phyloP scores from a whole-genome alignment of 1,140 invertebrate genomes.

The Notospermus geniculatus region DNA sequence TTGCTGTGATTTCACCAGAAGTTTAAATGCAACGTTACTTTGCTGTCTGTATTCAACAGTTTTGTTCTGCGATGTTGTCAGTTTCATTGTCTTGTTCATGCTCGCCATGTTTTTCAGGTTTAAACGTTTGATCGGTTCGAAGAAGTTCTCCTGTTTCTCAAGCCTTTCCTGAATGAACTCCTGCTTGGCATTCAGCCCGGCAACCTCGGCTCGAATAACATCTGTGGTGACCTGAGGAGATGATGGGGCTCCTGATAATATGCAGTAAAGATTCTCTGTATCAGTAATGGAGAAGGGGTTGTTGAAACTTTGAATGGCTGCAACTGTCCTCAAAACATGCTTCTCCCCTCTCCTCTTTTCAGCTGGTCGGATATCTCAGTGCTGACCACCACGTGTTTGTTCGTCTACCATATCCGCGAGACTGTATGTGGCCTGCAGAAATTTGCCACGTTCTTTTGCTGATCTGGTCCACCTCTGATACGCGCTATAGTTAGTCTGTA shows the following conservation, averaged over 20 bases:
- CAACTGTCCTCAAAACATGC: constrained; percentile 11
- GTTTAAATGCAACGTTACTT: constrained; percentile 22
- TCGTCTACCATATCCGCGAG: not conserved
- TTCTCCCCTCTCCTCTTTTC: constrained; percentile 24
- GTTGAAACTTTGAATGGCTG: constrained; percentile 19
- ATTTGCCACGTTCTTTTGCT: not conserved
- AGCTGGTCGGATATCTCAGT: constrained; percentile 21
- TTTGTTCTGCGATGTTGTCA: constrained; percentile 21
- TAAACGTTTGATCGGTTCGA: constrained; percentile 25
- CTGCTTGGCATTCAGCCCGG: not conserved
- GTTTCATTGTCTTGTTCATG: constrained; percentile 19
- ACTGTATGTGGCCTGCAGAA: not conserved
- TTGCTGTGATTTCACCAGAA: constrained; percentile 19
- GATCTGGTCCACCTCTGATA: not conserved
- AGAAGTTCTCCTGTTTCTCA: constrained; percentile 23
- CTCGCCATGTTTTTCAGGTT: constrained; percentile 25
- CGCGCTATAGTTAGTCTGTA: not conserved
- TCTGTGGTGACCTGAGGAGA: not conserved
- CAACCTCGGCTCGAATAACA: not conserved
- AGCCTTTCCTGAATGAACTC: constrained; percentile 25
- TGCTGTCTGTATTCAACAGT: constrained; percentile 24
- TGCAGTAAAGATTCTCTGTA: constrained; percentile 13
- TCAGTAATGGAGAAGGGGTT: constrained; percentile 15
- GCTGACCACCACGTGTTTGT: not conserved
- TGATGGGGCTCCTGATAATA: not conserved